Evolutionary conservation across 2,797 vertebrate genomes (phyloP).

Genomic region (Oophaga sylvatica): DNA sequence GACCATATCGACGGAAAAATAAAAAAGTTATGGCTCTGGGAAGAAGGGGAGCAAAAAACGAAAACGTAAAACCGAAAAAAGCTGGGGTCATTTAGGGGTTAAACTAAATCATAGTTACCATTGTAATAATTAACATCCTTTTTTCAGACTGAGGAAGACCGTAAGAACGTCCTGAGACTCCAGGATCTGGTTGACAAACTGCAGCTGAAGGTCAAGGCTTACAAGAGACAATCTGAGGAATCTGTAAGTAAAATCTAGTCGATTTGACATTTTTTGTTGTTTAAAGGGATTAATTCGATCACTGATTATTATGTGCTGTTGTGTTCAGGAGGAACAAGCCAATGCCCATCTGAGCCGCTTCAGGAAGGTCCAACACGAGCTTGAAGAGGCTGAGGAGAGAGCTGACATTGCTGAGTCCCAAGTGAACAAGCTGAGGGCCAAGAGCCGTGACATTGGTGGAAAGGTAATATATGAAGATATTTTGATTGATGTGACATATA

Average conservation of each 20-base stretch:
- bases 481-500: neutral
- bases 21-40: too few species aligned
- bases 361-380: conserved; percentile 88
- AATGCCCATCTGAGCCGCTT: conserved; percentile 82
- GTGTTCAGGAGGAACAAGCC: conserved; percentile 82
- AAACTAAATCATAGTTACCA: too few species aligned
- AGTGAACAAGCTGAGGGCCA: conserved; percentile 87
- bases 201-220: conserved; percentile 34
- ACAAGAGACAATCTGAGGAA: conserved; percentile 41
- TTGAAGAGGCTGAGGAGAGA: conserved; percentile 88
- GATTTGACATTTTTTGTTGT: too few species aligned
- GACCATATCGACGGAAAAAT: too few species aligned
- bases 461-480: conserved; percentile 53
- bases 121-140: too few species aligned
- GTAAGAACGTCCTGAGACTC: conserved; percentile 68
- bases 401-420: conserved; percentile 90
- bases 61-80: too few species aligned
- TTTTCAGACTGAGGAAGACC: conserved; percentile 67
- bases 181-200: conserved; percentile 68
- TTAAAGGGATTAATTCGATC: too few species aligned
- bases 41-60: too few species aligned
- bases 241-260: neutral
- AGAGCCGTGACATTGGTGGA: conserved; percentile 78
- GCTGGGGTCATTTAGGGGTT: too few species aligned
- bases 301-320: neutral